Conservation (phyloP, 2,797 vertebrate species). For the Rousettus madagascariensis region DNA sequence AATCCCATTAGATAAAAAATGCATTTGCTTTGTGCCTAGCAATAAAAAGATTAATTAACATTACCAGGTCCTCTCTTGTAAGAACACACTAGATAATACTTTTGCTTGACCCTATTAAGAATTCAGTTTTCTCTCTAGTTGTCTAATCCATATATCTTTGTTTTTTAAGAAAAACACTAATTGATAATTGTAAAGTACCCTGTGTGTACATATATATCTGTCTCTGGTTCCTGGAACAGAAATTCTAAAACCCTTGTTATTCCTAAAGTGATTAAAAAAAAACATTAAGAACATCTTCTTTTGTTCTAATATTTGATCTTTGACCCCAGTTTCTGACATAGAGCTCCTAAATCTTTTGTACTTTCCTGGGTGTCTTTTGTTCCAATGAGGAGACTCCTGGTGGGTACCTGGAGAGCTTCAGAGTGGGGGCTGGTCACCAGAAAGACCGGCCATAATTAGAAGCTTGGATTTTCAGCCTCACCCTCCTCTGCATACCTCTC, state of each 20-base stretch:
- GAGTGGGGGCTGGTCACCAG: neutral
- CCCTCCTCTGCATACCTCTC: too few species aligned
- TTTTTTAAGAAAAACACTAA: conserved; percentile 20
- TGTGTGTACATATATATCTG: neutral
- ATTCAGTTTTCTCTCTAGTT: neutral
- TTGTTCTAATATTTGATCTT: neutral
- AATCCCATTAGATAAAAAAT: conserved; percentile 23
- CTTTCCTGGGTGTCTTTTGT: neutral
- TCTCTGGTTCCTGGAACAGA: neutral
- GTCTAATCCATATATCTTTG: neutral
- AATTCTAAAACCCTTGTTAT: neutral
- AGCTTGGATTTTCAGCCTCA: neutral
- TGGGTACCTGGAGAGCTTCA: neutral
- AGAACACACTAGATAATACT: neutral
- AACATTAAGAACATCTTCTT: neutral
- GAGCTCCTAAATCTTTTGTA: neutral
- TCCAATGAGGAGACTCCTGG: neutral
- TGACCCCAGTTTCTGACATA: neutral
- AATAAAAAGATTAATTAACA: conserved; percentile 33
- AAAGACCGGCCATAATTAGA: neutral
- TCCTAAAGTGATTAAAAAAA: neutral
- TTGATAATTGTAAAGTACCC: neutral
- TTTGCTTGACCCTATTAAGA: neutral
- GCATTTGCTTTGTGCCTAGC: neutral
- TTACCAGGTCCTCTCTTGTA: neutral